phyloP scores from a whole-genome alignment of 2,113 vertebrate genomes.

The Gadus macrocephalus region DNA sequence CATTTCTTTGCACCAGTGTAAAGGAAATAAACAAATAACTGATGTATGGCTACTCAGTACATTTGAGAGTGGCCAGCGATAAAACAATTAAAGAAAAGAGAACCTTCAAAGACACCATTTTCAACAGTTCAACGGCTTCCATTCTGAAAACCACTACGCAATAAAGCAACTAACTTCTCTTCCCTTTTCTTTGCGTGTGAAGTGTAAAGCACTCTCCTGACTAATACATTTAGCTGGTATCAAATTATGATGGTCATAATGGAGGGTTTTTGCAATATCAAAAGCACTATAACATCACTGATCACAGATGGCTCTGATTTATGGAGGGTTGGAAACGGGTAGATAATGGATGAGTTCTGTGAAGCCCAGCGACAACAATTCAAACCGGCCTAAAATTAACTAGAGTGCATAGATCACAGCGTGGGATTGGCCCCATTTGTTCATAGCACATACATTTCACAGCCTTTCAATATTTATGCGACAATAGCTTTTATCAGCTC shows the following conservation, averaged over 20 bases:
- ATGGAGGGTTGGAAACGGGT: slow-evolving; percentile 53
- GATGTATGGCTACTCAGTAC: no score
- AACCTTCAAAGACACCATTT: no score
- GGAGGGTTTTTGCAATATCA: slow-evolving; percentile 44
- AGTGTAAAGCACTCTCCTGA: not conserved
- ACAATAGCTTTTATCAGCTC: slow-evolving; percentile 49
- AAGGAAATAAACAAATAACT: no score
- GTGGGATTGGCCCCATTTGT: slow-evolving; percentile 51
- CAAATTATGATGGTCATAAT: slow-evolving; percentile 44
- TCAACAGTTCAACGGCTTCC: no score
- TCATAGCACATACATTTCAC: slow-evolving; percentile 36
- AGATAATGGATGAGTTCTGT: slow-evolving; percentile 49
- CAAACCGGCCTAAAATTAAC: slow-evolving; percentile 39
- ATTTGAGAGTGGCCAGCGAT: no score
- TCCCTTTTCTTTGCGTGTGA: no score
- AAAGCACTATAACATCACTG: slow-evolving; percentile 32
- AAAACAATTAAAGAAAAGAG: no score
- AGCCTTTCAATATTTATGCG: slow-evolving; percentile 56
- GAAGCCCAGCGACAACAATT: slow-evolving; percentile 43
- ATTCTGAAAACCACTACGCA: no score
- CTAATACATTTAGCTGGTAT: not conserved
- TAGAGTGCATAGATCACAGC: slow-evolving; percentile 54
- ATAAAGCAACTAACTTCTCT: no score
- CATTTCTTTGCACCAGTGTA: no score
- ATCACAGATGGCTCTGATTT: slow-evolving; percentile 46